phyloP scores from a whole-genome alignment of 2,888 invertebrate genomes.

The Polyommatus iphigenia region DNA sequence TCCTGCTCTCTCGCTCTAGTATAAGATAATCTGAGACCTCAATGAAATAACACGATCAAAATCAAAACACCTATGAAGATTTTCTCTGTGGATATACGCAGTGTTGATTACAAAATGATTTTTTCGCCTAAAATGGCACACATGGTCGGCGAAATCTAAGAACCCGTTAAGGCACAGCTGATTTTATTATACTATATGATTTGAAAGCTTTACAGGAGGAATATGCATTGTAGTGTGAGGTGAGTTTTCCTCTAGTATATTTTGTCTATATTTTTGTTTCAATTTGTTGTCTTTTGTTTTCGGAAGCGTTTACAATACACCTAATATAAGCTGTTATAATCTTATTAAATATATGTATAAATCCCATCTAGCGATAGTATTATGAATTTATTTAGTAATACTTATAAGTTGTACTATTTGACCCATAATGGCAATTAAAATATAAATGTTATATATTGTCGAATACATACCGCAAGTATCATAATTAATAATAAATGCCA shows the following conservation, averaged over 20 bases:
- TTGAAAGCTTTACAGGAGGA: background rate
- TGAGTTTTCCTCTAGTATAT: background rate
- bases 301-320: constrained; percentile 8
- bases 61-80: background rate
- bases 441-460: background rate
- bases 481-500: background rate
- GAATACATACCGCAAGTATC: background rate
- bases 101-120: background rate
- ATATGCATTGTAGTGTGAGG: background rate
- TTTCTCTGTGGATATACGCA: background rate
- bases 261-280: background rate
- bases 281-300: background rate
- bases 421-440: background rate
- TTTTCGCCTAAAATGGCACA: background rate
- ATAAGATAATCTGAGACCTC: background rate
- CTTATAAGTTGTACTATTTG: no score
- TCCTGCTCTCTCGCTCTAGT: background rate
- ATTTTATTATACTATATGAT: background rate
- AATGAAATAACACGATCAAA: background rate
- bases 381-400: no score
- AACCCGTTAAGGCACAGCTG: background rate
- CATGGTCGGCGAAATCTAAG: background rate
- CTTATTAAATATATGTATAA: no score
- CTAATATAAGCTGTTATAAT: background rate
- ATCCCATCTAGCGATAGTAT: no score